Evolutionary conservation across 2,888 invertebrate genomes (phyloP), one percentile per base, ranked within the genome.

Genomic region (Acrobasis repandana): DNA sequence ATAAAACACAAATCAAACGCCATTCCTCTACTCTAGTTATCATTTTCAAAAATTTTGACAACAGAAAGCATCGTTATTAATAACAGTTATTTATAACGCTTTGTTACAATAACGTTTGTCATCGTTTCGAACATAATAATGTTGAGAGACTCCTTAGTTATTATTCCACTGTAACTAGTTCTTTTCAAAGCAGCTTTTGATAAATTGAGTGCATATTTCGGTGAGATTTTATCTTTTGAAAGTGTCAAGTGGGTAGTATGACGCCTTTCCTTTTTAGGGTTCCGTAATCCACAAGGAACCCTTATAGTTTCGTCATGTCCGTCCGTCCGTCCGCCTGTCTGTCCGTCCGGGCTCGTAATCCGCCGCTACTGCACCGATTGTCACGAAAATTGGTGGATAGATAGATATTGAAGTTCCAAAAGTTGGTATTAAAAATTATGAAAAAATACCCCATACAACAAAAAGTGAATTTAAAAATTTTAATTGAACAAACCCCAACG

Each of bases 141-240:
- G 67, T 65, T 74, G 65, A 79, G 82, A 81, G 80, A 79, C 70
- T 77, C 70, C 60, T 61, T 48, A 74, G 73, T 74, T 77, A 77
- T 79, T 77, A 72, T 77, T 77, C 79, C 77, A 72, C 73, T 69
- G 65, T 78, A 78, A 80, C 75, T 69, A 77, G 76, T 75, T 76
- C 67, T 71, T 73, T 75, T 75, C 73, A 63, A 67, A 65, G 57
- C 49, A 38, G 56, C 61, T 64, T 60, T 56, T 75, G 75, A 79
- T 77, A 65, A 73, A 79, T 77, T 63, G 64, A 33, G 56, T 63
- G 56, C 74, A 75, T 76, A 76, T 76, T 75, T 76, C 66, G 65
- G 65, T 46, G 16, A 16, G 15, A 58, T 43, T 43, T 49, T 51
- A 50, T 36, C 58, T 59, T 63, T 61, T 60, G 61, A 51, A 61